Evolutionary conservation across 2,797 vertebrate genomes (phyloP).

Genomic region (Bucorvus abyssinicus): DNA sequence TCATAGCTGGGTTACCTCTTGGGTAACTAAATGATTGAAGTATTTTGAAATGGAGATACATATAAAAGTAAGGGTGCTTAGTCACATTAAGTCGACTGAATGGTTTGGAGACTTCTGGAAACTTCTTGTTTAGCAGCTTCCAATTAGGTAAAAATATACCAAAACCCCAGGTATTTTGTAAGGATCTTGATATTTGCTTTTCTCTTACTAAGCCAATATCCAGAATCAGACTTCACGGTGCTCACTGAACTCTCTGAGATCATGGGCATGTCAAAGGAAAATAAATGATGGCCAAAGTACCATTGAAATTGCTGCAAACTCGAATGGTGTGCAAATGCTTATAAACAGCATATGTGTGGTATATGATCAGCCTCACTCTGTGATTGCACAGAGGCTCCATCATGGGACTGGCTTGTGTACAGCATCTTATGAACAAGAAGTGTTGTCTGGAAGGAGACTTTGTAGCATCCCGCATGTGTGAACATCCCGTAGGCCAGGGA

Average conservation of each 20-base stretch:
- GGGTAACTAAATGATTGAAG: conserved; percentile 32
- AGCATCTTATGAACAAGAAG: background rate
- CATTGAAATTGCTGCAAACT: background rate
- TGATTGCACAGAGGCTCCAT: background rate
- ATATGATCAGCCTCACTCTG: background rate
- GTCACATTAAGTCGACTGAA: conserved; percentile 7
- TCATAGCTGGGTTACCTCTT: conserved; percentile 16
- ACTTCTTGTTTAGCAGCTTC: conserved; percentile 12
- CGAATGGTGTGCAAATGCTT: background rate
- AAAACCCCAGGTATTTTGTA: background rate
- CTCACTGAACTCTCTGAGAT: background rate
- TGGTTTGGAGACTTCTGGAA: conserved; percentile 20
- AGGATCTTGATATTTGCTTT: background rate
- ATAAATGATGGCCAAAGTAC: background rate
- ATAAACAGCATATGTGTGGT: background rate
- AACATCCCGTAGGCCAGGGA: background rate
- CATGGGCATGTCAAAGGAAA: background rate
- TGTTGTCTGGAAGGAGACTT: background rate
- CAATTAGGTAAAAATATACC: background rate
- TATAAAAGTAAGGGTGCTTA: conserved; percentile 33
- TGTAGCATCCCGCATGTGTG: rapidly evolving
- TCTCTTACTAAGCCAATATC: background rate
- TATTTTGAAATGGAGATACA: conserved; percentile 38
- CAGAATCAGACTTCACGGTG: background rate
- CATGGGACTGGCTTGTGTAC: background rate